Conservation (phyloP, 2,888 invertebrate species). For the Lymantria dispar region DNA sequence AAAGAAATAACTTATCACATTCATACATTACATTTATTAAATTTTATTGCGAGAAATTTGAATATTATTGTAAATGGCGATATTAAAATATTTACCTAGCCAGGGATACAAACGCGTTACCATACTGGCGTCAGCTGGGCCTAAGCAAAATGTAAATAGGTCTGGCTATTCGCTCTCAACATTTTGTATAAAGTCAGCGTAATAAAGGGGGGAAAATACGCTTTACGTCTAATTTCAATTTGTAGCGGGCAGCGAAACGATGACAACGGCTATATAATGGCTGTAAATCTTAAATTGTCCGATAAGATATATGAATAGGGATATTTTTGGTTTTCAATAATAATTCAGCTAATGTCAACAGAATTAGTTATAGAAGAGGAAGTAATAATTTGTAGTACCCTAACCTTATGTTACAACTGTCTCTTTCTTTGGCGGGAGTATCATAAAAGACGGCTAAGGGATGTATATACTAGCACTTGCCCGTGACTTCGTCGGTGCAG, state of each 20-base stretch:
- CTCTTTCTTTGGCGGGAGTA: no score
- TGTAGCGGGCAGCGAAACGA: conserved; percentile 22
- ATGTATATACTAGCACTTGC: no score
- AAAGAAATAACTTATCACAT: conserved; percentile 7
- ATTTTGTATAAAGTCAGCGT: conserved; percentile 58
- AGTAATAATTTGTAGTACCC: no score
- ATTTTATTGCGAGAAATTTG: conserved; percentile 11
- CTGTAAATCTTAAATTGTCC: background rate
- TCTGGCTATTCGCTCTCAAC: conserved; percentile 58
- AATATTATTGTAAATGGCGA: conserved; percentile 25
- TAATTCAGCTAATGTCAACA: no score
- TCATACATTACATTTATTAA: conserved; percentile 2
- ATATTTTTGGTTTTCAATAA: no score
- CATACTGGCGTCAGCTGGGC: conserved; percentile 54
- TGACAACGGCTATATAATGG: conserved; percentile 4
- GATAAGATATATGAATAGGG: no score
- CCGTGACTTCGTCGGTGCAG: no score
- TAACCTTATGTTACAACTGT: no score
- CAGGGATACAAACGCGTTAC: conserved; percentile 33
- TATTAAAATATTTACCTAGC: conserved; percentile 42
- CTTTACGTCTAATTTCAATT: conserved; percentile 48
- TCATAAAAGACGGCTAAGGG: no score
- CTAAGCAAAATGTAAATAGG: conserved; percentile 67
- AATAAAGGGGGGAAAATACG: conserved; percentile 47
- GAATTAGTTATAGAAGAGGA: no score